Conservation (phyloP, 2,888 invertebrate genomes). For the Lepidocyrtinus sp. region DNA sequence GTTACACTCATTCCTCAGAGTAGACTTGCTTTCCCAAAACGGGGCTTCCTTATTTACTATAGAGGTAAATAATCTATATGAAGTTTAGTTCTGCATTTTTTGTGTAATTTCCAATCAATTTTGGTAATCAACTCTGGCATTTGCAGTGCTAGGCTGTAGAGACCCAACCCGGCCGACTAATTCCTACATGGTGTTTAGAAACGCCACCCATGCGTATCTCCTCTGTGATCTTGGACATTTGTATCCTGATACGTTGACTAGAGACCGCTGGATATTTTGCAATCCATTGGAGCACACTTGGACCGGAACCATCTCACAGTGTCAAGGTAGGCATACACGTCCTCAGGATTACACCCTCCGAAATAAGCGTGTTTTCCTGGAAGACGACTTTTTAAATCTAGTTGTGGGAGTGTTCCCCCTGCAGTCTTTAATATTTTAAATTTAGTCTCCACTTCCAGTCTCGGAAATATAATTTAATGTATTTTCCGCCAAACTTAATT, state of each 20-base stretch:
- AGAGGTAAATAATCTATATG: constrained; percentile 58
- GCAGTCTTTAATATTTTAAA: no score
- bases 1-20: constrained; percentile 66
- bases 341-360: no score
- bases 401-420: no score
- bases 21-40: constrained; percentile 68
- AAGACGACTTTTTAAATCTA: no score
- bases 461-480: no score
- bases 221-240: constrained; percentile 67
- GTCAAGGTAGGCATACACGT: constrained; percentile 68
- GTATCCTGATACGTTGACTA: constrained; percentile 66
- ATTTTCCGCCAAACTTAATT: no score
- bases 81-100: not conserved
- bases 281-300: constrained; percentile 67
- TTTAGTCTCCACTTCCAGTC: no score
- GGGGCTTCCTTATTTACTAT: constrained; percentile 69
- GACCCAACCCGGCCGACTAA: constrained; percentile 61
- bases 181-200: constrained; percentile 67
- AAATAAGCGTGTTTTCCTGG: no score
- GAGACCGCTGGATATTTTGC: constrained; percentile 66
- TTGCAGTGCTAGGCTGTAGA: constrained; percentile 68
- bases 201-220: constrained; percentile 68
- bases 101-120: constrained; percentile 20
- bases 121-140: no score
- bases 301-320: constrained; percentile 58